Base-by-base conservation (phyloP, 2,113 vertebrate species). In the Psilopsiagon aurifrons region DNA sequence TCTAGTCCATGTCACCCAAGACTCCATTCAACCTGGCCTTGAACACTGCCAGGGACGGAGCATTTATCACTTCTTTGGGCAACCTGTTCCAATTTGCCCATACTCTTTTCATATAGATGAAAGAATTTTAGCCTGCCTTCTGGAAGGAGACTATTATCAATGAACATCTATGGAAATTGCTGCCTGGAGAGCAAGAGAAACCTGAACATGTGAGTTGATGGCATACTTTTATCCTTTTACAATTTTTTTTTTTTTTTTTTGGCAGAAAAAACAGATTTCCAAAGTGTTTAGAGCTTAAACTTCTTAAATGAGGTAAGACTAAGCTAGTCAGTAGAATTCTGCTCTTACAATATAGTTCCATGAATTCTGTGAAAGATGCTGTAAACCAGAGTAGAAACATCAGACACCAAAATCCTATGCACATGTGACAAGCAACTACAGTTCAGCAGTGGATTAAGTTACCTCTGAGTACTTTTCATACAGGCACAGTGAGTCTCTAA, bases 341-440 rank as follows among this genome's bases (percentile, higher is more conserved):
- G 57, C 17, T 25, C 20, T 54, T 33, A 24, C 25, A 14, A 31
- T 6, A 55, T 1, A 54, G 7, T 47, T 90, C 82, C 5, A 28
- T 63, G 33, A 44, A 49, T 44, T 59, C 49, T 59, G 13, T 83
- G 31, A 11, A 81, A 17, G 20, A 41, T 55, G 14, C 8, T 47
- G 27, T 68, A 68, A 82, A 55, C 29, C 8, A n/a, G 81, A 78
- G 15, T 3, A 60, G 10, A 7, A 63, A 2, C 15, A 37, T 29
- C 49, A 54, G 22, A 31, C 49, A 59, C 25, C 77, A 55, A 43
- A 88, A 77, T 66, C 47, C 4, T 4, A 66, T 27, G 9, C 27
- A 31, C 6, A 14, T 0, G 0, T 22, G n/a, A 73, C 80, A 7
- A 69, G 5, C 19, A 67, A 44, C 16, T 85, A 54, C 41, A 71